Evolutionary conservation across 1,140 invertebrate genomes (phyloP).

Genomic region (Maniola jurtina): DNA sequence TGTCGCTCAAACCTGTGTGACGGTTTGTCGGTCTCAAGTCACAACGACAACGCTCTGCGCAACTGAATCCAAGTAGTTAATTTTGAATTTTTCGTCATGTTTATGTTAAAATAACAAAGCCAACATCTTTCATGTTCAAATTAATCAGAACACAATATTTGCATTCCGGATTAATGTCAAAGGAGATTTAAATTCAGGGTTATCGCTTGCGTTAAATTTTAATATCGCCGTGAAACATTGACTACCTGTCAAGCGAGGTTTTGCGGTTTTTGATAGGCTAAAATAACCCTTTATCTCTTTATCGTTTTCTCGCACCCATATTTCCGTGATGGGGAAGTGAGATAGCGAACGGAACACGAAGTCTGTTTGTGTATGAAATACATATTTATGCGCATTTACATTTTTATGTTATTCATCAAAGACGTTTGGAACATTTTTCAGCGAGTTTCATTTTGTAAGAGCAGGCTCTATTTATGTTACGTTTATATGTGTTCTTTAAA

Average conservation of each 20-base stretch:
- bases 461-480: not conserved
- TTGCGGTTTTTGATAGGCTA: constrained; percentile 14
- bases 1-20: too few species aligned
- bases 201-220: constrained; percentile 24
- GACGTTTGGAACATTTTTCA: constrained; percentile 27
- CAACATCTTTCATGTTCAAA: not conserved
- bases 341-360: constrained; percentile 9
- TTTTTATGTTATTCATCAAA: constrained; percentile 24
- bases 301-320: constrained; percentile 11
- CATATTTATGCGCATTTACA: constrained; percentile 31
- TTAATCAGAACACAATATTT: constrained; percentile 6
- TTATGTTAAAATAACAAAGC: too few species aligned
- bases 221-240: constrained; percentile 23
- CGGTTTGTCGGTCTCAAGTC: too few species aligned
- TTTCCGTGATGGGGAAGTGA: constrained; percentile 4
- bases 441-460: not conserved
- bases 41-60: too few species aligned
- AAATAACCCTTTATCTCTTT: constrained; percentile 15
- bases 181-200: constrained; percentile 11
- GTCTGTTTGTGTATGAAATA: constrained; percentile 17
- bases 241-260: constrained; percentile 28
- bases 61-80: too few species aligned
- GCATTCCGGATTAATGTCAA: constrained; percentile 4
- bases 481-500: not conserved
- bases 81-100: too few species aligned